These are phyloP conservation scores for Dendroctonus valens DNA, from an alignment of 1,140 invertebrate genomes.

Conservation along the genomic window DNA sequence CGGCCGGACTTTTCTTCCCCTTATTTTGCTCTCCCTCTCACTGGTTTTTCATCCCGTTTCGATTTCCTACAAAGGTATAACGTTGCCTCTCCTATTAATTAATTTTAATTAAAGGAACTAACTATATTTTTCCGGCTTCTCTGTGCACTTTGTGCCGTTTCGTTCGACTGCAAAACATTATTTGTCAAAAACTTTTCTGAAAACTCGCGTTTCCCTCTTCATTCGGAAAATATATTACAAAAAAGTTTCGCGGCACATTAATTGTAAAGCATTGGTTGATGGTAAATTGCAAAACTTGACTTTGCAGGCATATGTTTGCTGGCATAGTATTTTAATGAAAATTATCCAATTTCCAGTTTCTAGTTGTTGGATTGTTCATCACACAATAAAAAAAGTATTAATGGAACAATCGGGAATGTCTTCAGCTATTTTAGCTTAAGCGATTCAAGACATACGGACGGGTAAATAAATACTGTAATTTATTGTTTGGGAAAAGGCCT, in stretches of 20 bases:
- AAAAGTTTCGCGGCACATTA: constrained; percentile 15
- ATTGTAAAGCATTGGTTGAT: constrained; percentile 3
- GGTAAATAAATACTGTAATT: constrained; percentile 11
- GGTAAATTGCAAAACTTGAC: neutral
- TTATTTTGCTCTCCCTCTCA: constrained; percentile 13
- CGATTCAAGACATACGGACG: neutral
- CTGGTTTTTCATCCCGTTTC: constrained; percentile 9
- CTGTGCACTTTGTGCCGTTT: constrained; percentile 12
- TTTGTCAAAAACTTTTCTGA: constrained; percentile 22
- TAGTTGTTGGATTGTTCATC: neutral
- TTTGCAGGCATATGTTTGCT: neutral
- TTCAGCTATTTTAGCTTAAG: neutral
- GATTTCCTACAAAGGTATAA: constrained; percentile 24
- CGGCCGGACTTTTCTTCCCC: constrained; percentile 9
- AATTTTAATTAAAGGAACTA: constrained; percentile 27
- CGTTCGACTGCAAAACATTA: constrained; percentile 19
- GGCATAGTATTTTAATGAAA: neutral
- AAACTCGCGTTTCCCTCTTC: constrained; percentile 4
- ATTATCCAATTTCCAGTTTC: neutral
- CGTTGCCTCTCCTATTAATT: constrained; percentile 19
- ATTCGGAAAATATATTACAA: constrained; percentile 12
- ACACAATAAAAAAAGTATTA: neutral
- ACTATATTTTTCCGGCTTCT: constrained; percentile 24
- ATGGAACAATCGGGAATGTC: neutral
- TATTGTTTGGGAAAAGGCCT: constrained; percentile 3